These are phyloP conservation scores for Ambastaia sidthimunki DNA, from an alignment of 2,797 vertebrate species.

Conservation along the genomic window DNA sequence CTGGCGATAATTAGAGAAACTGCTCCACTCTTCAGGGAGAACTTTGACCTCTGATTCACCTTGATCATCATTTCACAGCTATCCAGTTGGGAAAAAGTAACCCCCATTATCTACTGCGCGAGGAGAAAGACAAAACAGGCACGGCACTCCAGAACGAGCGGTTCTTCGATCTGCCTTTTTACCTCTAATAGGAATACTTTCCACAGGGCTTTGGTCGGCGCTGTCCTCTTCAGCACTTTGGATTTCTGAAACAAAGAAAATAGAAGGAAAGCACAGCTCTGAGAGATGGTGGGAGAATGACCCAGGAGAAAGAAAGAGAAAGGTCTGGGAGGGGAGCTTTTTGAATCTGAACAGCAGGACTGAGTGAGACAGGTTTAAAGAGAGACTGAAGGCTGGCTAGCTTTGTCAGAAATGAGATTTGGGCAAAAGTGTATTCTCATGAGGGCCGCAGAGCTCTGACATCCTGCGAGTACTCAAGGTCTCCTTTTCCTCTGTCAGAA, in stretches of 20 bases:
- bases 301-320: conserved; percentile 46
- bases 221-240: conserved; percentile 89
- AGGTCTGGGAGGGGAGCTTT: conserved; percentile 63
- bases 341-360: conserved; percentile 74
- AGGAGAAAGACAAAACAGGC: conserved; percentile 78
- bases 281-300: conserved; percentile 55
- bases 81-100: conserved; percentile 64
- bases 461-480: conserved; percentile 32
- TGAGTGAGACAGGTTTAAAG: conserved; percentile 67
- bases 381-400: conserved; percentile 67
- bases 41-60: conserved; percentile 83
- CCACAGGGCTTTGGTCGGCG: conserved; percentile 82
- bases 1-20: conserved; percentile 82
- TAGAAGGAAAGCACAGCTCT: conserved; percentile 67
- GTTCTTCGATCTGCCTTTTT: conserved; percentile 82
- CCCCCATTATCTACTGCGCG: conserved; percentile 79
- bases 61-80: conserved; percentile 81
- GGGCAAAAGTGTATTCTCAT: conserved; percentile 60
- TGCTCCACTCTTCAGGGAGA: conserved; percentile 82
- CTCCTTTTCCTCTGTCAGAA: conserved; percentile 37
- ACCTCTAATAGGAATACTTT: conserved; percentile 93
- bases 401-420: conserved; percentile 68
- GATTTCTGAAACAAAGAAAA: conserved; percentile 84
- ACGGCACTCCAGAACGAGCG: conserved; percentile 77
- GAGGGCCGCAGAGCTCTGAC: conserved; percentile 44